Conservation (phyloP, 1,140 invertebrate genomes). For the Drosophila biarmipes region DNA sequence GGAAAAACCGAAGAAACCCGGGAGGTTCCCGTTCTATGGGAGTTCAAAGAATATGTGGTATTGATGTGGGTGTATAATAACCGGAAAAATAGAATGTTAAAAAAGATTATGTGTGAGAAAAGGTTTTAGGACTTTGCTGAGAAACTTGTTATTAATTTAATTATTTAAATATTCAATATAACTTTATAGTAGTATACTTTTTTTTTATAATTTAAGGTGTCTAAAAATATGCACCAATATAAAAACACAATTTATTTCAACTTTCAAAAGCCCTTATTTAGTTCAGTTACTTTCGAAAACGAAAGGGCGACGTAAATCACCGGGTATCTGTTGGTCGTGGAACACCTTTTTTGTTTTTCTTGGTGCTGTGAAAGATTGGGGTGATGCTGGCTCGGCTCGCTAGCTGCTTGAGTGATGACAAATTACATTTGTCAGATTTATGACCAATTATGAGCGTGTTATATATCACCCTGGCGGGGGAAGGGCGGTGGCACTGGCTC, state of each 20-base stretch:
- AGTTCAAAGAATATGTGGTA: constrained; percentile 6
- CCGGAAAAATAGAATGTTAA: not conserved
- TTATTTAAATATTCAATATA: too few relatives aligned
- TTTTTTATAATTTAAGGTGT: too few relatives aligned
- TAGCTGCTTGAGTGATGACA: constrained; percentile 83
- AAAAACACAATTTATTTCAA: too few relatives aligned
- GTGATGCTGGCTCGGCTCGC: constrained; percentile 34
- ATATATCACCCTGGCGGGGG: constrained; percentile 72
- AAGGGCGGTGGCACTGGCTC: constrained; percentile 10
- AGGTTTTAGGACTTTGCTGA: too few relatives aligned
- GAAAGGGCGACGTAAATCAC: not conserved
- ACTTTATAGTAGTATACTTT: too few relatives aligned
- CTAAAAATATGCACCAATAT: too few relatives aligned
- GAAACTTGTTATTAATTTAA: too few relatives aligned
- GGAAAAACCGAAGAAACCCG: constrained; percentile 6
- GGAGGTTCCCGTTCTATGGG: not conserved
- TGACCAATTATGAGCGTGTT: constrained; percentile 85
- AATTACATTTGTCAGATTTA: constrained; percentile 85
- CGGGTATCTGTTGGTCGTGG: constrained; percentile 18
- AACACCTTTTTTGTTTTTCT: not conserved
- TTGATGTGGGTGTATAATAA: not conserved
- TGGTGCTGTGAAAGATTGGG: constrained; percentile 9
- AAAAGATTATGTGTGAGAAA: not conserved
- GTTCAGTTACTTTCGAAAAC: not conserved
- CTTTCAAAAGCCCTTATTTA: not conserved